phyloP scores from a whole-genome alignment of 2,113 vertebrate genomes.

The Cathartes aura region DNA sequence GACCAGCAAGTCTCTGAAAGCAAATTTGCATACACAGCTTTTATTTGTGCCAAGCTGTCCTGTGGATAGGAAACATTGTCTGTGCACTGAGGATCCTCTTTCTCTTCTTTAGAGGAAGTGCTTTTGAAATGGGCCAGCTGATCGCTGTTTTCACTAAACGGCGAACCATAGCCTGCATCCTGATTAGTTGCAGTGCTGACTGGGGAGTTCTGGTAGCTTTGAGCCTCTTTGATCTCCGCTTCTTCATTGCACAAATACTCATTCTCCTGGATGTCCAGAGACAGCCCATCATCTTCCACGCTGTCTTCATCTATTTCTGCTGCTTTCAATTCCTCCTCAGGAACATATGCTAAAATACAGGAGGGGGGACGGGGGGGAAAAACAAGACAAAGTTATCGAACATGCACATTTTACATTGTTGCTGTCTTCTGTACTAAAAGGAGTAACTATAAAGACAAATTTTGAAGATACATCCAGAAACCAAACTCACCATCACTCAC shows the following conservation, averaged over 20 bases:
- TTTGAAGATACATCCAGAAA: not conserved
- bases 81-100: constrained; percentile 80
- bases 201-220: constrained; percentile 95
- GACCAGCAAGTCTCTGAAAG: constrained; percentile 98
- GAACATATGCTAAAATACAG: constrained; percentile 92
- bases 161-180: constrained; percentile 94
- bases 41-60: constrained; percentile 98
- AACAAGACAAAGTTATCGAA: constrained; percentile 48
- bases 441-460: not conserved
- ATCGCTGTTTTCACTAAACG: constrained; percentile 94
- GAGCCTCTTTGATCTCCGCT: constrained; percentile 86
- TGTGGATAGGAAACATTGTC: constrained; percentile 86
- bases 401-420: not conserved
- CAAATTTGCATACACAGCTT: constrained; percentile 94
- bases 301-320: constrained; percentile 88
- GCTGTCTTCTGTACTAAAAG: not conserved
- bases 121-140: constrained; percentile 89
- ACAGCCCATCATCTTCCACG: constrained; percentile 88
- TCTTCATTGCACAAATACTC: constrained; percentile 92
- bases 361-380: not conserved
- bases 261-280: constrained; percentile 88
- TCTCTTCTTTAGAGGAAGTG: constrained; percentile 87
- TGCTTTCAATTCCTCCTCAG: constrained; percentile 93
- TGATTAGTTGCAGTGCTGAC: constrained; percentile 95
- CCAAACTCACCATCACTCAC: constrained; percentile 3